Percentiles rank a stretch among this genome's conserved stretches.
Evolutionary conservation across 2,888 invertebrate species (phyloP).

Genomic region (Scrobipalpa costella): DNA sequence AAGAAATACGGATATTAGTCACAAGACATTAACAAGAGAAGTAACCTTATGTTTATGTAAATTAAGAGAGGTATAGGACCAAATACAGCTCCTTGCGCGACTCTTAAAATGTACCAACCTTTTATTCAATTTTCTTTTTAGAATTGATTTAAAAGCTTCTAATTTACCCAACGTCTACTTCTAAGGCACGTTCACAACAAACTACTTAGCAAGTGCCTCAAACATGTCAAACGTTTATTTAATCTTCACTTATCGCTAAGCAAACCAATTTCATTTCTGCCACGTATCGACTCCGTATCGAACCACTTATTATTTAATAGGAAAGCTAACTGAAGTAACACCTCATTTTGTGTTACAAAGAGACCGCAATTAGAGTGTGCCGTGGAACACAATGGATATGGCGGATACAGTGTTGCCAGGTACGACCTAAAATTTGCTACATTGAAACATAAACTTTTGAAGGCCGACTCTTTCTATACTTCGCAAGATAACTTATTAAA

Average conservation of each 20-base stretch:
- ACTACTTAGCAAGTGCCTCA: constrained; percentile 30
- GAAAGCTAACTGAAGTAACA: constrained; percentile 78
- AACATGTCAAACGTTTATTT: constrained; percentile 20
- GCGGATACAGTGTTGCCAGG: constrained; percentile 24
- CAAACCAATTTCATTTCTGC: constrained; percentile 56
- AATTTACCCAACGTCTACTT: constrained; percentile 4
- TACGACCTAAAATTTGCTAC: background rate
- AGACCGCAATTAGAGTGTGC: constrained; percentile 75
- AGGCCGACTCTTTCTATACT: too few species aligned
- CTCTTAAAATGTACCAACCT: too few species aligned
- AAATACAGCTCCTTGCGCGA: too few species aligned
- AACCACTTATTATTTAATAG: constrained; percentile 78
- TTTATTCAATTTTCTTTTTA: too few species aligned
- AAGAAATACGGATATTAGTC: constrained; percentile 39
- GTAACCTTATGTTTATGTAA: background rate
- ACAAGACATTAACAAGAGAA: background rate
- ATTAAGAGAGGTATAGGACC: background rate
- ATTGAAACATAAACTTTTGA: too few species aligned
- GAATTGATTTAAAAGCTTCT: too few species aligned
- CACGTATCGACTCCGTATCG: constrained; percentile 56
- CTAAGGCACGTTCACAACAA: background rate
- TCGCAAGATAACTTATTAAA: too few species aligned
- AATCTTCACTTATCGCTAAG: constrained; percentile 22
- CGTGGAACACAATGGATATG: constrained; percentile 66
- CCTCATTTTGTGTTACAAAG: constrained; percentile 80